phyloP scores from a whole-genome alignment of 1,140 invertebrate species.

The Paracyclopina nana region DNA sequence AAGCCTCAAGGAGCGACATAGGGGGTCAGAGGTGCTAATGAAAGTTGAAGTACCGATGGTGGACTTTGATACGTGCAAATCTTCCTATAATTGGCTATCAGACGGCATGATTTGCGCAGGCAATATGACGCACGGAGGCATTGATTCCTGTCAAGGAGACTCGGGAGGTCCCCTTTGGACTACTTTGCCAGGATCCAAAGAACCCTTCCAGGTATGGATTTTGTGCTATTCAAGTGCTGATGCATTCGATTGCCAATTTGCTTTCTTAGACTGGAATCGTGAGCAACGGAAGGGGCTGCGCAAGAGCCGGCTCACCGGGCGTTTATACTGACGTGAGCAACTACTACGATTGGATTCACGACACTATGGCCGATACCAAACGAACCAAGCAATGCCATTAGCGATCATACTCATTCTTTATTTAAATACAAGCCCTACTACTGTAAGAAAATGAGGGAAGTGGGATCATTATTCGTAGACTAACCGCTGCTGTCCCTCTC shows the following conservation, averaged over 20 bases:
- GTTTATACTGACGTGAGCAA: constrained; percentile 24
- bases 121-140: constrained; percentile 24
- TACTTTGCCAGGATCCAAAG: too few relatives aligned
- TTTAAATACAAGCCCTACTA: too few relatives aligned
- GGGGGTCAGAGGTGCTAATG: constrained; percentile 23
- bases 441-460: too few relatives aligned
- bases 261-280: constrained; percentile 2
- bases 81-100: constrained; percentile 19
- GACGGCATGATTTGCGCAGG: constrained; percentile 25
- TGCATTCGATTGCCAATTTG: not conserved
- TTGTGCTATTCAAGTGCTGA: too few relatives aligned
- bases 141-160: constrained; percentile 27
- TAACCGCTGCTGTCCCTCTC: too few relatives aligned
- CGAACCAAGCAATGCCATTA: too few relatives aligned
- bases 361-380: constrained; percentile 26
- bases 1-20: constrained; percentile 18
- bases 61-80: constrained; percentile 21
- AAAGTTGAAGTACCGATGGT: constrained; percentile 28
- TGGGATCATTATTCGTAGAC: too few relatives aligned
- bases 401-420: too few relatives aligned
- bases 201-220: too few relatives aligned
- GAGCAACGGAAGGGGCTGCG: constrained; percentile 39
- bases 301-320: constrained; percentile 30
- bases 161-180: constrained; percentile 22
- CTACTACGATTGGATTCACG: constrained; percentile 25